Evolutionary conservation across 2,797 vertebrate genomes (phyloP).

Genomic region (Myotis myotis): DNA sequence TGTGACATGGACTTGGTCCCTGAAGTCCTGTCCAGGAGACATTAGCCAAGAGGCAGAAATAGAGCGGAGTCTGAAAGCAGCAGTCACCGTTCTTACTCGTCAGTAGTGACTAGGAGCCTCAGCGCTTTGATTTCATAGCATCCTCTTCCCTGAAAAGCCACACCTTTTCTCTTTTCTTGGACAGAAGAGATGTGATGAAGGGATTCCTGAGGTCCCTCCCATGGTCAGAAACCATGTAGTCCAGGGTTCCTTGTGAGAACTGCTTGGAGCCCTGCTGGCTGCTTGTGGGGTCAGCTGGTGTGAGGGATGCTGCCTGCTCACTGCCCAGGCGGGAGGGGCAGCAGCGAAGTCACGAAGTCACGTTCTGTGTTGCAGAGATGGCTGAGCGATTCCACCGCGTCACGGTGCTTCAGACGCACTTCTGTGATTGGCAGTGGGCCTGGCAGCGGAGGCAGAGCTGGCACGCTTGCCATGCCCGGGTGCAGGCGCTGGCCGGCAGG

Average conservation of each 20-base stretch:
- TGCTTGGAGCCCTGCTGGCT: not conserved
- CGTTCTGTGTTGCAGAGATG: constrained; percentile 81
- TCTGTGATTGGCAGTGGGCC: constrained; percentile 84
- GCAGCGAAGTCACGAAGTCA: not conserved
- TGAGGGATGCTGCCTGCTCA: not conserved
- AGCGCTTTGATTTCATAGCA: not conserved
- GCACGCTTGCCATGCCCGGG: constrained; percentile 66
- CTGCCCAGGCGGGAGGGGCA: not conserved
- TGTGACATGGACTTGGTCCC: not conserved
- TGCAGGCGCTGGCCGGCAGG: constrained; percentile 78
- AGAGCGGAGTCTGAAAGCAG: not conserved
- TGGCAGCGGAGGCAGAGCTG: constrained; percentile 80
- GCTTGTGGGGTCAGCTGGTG: not conserved
- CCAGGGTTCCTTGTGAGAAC: not conserved
- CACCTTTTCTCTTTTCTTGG: not conserved
- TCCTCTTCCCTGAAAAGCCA: not conserved
- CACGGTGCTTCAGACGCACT: constrained; percentile 77
- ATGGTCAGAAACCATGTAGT: not conserved
- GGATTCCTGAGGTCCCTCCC: not conserved
- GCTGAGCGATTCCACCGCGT: constrained; percentile 74
- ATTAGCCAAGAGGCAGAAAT: not conserved
- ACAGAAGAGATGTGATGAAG: not conserved
- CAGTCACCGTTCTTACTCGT: accelerated
- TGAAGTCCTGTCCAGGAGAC: not conserved
- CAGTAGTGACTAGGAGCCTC: not conserved